A percentile compares a stretch with the other conserved stretches of the same genome.
phyloP scores from a whole-genome alignment of 2,797 vertebrate genomes.

The Alectoris magna region DNA sequence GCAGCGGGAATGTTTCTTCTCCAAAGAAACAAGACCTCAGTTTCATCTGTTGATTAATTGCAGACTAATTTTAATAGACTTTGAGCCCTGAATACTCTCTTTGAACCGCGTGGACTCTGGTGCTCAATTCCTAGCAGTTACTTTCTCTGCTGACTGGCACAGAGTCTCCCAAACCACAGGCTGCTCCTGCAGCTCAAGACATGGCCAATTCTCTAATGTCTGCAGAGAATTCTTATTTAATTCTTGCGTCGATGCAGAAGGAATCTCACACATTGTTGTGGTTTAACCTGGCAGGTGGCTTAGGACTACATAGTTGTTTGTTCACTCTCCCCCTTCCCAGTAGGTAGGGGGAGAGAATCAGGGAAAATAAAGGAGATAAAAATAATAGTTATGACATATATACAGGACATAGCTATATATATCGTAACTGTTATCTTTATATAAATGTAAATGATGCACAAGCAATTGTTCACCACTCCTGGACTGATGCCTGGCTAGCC shows the following conservation, averaged over 20 bases:
- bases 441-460: no score
- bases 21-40: neutral
- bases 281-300: no score
- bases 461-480: no score
- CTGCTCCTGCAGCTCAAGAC: neutral
- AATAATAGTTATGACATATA: no score
- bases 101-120: neutral
- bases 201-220: neutral
- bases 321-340: no score
- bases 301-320: no score
- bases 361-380: no score
- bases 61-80: neutral
- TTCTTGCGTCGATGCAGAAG: neutral
- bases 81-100: neutral
- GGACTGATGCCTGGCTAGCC: no score
- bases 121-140: neutral
- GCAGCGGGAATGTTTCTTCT: neutral
- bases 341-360: no score
- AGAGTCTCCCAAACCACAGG: neutral
- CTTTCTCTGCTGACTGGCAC: neutral
- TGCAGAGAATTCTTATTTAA: neutral
- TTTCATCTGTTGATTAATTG: neutral
- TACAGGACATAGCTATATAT: no score
- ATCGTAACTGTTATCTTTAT: no score
- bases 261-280: neutral